Conservation (phyloP, 2,797 vertebrate genomes). For the Linurgus olivaceus region DNA sequence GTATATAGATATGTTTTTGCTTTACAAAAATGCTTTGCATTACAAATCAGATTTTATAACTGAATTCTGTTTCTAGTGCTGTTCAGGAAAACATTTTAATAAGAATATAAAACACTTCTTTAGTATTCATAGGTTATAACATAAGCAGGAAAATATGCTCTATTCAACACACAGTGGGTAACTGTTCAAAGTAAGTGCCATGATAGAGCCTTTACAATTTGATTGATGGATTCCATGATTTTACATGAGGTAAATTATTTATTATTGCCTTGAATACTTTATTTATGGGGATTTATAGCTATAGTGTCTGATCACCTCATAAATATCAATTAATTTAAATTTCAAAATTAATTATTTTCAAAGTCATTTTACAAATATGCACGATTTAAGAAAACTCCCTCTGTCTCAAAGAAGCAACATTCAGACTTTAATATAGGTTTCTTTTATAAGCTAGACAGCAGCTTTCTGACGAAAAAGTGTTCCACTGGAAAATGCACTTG, state of each 20-base stretch:
- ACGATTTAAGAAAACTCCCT: neutral
- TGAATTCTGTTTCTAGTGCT: neutral
- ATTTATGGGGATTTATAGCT: neutral
- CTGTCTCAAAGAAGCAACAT: neutral
- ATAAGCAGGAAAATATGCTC: conserved; percentile 1
- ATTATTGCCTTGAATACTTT: neutral
- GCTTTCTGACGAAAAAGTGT: conserved; percentile 1
- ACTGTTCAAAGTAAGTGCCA: neutral
- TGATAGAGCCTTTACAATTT: neutral
- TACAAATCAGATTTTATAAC: neutral
- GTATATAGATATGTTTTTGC: neutral
- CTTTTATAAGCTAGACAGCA: conserved; percentile 29
- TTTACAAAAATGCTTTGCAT: too few relatives aligned
- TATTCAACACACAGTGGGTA: neutral
- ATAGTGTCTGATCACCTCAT: neutral
- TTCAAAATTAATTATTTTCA: neutral
- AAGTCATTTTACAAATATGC: neutral
- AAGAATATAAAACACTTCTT: conserved; percentile 22
- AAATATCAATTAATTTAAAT: neutral
- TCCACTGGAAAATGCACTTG: conserved; percentile 62
- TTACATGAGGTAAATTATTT: neutral
- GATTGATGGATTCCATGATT: neutral
- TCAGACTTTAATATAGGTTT: conserved; percentile 11
- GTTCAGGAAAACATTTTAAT: neutral
- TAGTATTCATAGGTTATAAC: conserved; percentile 7